Evolutionary conservation across 2,113 vertebrate genomes (phyloP).

Genomic region (Nothoprocta pentlandii): DNA sequence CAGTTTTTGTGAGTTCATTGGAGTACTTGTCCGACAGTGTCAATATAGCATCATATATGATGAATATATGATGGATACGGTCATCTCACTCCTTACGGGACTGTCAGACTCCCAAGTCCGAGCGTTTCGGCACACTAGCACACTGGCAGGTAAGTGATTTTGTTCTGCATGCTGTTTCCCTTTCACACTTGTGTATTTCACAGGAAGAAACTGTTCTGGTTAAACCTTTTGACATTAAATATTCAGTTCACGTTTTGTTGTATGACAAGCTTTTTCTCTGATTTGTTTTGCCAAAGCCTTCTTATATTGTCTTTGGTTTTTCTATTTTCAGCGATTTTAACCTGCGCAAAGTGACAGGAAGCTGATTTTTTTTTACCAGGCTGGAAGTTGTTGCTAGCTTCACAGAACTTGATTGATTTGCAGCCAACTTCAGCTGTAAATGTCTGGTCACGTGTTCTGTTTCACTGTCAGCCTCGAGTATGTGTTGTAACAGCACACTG

Average conservation of each 20-base stretch:
- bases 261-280: not conserved
- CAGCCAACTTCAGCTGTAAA: not conserved
- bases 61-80: slow-evolving; percentile 99
- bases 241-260: accelerated
- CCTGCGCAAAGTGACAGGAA: not conserved
- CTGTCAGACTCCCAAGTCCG: slow-evolving; percentile 98
- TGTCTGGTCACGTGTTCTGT: not conserved
- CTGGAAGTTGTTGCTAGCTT: not conserved
- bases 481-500: accelerated
- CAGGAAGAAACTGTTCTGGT: not conserved
- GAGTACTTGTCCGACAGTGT: slow-evolving; percentile 96
- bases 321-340: not conserved
- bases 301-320: not conserved
- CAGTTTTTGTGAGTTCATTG: slow-evolving; percentile 99
- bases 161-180: not conserved
- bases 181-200: not conserved
- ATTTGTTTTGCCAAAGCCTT: not conserved
- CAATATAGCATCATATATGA: slow-evolving; percentile 99
- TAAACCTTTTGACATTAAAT: accelerated
- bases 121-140: slow-evolving; percentile 99
- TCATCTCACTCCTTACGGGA: slow-evolving; percentile 98
- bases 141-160: slow-evolving; percentile 90
- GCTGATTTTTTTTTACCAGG: not conserved
- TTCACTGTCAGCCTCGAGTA: not conserved
- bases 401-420: not conserved